phyloP scores from a whole-genome alignment of 92 coral and sea anemone species.

The Paramuricea clavata region DNA sequence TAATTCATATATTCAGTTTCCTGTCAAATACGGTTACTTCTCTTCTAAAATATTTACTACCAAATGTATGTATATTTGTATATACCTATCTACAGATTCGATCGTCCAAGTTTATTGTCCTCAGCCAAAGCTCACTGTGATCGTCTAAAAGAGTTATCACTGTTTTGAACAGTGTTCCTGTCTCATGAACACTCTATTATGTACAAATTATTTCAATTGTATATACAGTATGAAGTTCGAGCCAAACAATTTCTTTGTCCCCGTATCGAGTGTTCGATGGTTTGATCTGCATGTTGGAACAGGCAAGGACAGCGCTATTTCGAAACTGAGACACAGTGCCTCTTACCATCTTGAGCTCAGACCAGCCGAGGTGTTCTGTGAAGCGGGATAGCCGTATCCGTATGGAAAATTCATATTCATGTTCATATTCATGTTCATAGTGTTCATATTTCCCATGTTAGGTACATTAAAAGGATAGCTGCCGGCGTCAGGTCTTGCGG shows the following conservation, averaged over 20 bases:
- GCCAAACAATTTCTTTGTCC: background rate
- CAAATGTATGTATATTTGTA: conserved; percentile 21
- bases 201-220: conserved; percentile 50
- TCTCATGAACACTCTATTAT: conserved; percentile 20
- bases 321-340: background rate
- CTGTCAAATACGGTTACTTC: background rate
- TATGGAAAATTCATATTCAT: conserved; percentile 93
- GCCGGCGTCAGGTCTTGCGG: conserved; percentile 85
- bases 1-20: conserved; percentile 1
- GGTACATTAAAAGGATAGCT: conserved; percentile 95
- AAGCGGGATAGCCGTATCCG: conserved; percentile 96
- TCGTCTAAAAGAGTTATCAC: conserved; percentile 18
- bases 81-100: conserved; percentile 27
- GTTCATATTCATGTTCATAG: conserved; percentile 68
- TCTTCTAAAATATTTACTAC: conserved; percentile 30
- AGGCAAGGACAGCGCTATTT: background rate
- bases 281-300: background rate
- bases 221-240: conserved; percentile 19
- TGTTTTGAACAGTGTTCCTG: conserved; percentile 30
- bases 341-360: conserved; percentile 88
- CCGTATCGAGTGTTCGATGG: background rate
- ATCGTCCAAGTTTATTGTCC: background rate
- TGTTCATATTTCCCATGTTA: conserved; percentile 86
- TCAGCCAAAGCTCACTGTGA: background rate
- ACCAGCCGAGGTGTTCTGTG: conserved; percentile 85